Evolutionary conservation across 2,888 invertebrate species (phyloP).

Genomic region (Drosophila mimetica): DNA sequence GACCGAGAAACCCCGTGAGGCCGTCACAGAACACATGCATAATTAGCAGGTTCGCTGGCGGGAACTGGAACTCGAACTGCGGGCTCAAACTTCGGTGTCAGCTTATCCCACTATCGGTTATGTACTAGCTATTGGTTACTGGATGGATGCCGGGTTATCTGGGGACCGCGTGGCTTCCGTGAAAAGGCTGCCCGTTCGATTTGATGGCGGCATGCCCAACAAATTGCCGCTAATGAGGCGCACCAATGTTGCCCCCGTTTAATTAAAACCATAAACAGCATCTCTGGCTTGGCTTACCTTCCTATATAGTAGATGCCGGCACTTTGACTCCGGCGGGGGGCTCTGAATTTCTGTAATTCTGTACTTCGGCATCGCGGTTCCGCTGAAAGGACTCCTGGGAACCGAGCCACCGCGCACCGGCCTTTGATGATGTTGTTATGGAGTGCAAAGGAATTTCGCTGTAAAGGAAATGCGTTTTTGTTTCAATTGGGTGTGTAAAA

Average conservation of each 20-base stretch:
- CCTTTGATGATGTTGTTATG: conserved; percentile 39
- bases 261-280: conserved; percentile 70
- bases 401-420: conserved; percentile 25
- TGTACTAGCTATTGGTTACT: conserved; percentile 9
- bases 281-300: conserved; percentile 46
- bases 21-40: conserved; percentile 48
- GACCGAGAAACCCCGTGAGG: conserved; percentile 26
- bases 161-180: conserved; percentile 47
- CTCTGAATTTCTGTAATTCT: conserved; percentile 29
- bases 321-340: conserved; percentile 1
- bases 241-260: conserved; percentile 55
- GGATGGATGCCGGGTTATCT: conserved; percentile 21
- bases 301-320: not conserved
- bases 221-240: conserved; percentile 74
- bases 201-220: conserved; percentile 59
- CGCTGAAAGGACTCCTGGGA: conserved; percentile 67
- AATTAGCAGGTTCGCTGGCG: conserved; percentile 51
- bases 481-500: not conserved
- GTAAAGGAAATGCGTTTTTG: conserved; percentile 36
- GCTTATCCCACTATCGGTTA: conserved; percentile 18
- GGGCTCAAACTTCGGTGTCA: conserved; percentile 10
- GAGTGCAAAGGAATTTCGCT: conserved; percentile 37
- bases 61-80: conserved; percentile 32
- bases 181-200: conserved; percentile 40
- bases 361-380: conserved; percentile 24